These are phyloP conservation scores for Parnassius smintheus DNA, from an alignment of 2,888 invertebrate species.

Conservation along the genomic window DNA sequence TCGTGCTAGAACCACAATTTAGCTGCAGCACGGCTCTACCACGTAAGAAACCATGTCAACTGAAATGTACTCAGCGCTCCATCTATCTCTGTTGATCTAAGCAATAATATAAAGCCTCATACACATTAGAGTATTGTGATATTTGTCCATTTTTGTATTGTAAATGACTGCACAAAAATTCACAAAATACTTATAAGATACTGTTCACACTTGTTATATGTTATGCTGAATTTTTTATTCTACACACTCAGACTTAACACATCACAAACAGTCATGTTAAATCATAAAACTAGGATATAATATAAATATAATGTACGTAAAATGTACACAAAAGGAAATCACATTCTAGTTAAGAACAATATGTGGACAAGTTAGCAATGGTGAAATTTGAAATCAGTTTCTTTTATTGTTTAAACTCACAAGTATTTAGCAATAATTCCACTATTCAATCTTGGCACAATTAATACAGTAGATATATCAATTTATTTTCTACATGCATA, in stretches of 20 bases:
- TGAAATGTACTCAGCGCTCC: no score
- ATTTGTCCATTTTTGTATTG: background rate
- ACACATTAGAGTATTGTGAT: conserved; percentile 2
- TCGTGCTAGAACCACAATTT: no score
- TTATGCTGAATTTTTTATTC: background rate
- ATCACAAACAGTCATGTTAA: background rate
- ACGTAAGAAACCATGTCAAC: no score
- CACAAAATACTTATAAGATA: no score
- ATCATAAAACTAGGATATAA: background rate
- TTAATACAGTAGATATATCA: background rate
- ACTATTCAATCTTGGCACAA: conserved; percentile 24
- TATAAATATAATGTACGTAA: conserved; percentile 11
- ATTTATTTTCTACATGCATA: no score
- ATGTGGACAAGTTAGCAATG: no score
- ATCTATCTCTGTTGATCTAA: no score
- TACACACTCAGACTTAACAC: conserved; percentile 5
- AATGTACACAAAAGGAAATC: background rate
- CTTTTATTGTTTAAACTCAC: no score
- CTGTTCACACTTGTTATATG: background rate
- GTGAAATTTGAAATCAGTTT: no score
- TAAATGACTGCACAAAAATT: background rate
- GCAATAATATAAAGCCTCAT: conserved; percentile 3
- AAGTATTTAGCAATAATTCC: no score
- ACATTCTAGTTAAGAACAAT: no score
- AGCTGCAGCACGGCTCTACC: no score